Conservation (phyloP, 2,888 invertebrate genomes). For the Xestia c-nigrum region DNA sequence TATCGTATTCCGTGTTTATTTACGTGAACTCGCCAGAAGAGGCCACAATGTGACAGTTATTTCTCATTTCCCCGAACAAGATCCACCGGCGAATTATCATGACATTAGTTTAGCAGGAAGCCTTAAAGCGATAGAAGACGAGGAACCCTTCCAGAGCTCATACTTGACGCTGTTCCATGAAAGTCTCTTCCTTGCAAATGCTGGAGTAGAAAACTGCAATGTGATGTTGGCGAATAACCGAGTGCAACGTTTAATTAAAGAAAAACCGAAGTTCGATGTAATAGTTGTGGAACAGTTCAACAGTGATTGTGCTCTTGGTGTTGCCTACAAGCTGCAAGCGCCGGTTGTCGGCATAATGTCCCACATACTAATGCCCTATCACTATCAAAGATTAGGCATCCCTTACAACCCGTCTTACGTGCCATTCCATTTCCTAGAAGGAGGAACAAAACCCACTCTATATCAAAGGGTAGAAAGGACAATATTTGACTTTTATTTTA, state of each 20-base stretch:
- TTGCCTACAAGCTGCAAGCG: constrained; percentile 91
- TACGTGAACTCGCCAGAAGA: constrained; percentile 90
- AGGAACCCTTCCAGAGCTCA: constrained; percentile 71
- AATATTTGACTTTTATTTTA: constrained; percentile 79
- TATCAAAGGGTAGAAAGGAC: constrained; percentile 81
- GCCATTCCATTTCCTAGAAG: constrained; percentile 88
- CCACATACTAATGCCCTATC: constrained; percentile 91
- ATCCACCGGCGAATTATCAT: constrained; percentile 89
- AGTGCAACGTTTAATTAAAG: constrained; percentile 82
- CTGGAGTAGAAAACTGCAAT: constrained; percentile 81
- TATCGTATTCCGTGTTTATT: constrained; percentile 91
- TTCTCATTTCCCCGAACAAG: constrained; percentile 91
- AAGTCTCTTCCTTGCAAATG: constrained; percentile 69
- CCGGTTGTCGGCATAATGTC: constrained; percentile 91
- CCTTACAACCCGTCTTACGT: constrained; percentile 91
- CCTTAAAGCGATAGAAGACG: constrained; percentile 73
- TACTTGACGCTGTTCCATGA: constrained; percentile 70
- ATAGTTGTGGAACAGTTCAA: constrained; percentile 93
- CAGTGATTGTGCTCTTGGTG: constrained; percentile 92
- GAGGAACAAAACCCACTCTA: constrained; percentile 82
- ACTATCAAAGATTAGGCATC: constrained; percentile 89
- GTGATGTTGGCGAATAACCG: constrained; percentile 76
- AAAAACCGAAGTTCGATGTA: constrained; percentile 91
- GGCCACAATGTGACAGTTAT: constrained; percentile 93
- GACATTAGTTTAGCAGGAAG: constrained; percentile 89